Percentiles rank a stretch among this genome's conserved stretches.
phyloP scores from a whole-genome alignment of 2,888 invertebrate genomes.

The Abrostola tripartita region DNA sequence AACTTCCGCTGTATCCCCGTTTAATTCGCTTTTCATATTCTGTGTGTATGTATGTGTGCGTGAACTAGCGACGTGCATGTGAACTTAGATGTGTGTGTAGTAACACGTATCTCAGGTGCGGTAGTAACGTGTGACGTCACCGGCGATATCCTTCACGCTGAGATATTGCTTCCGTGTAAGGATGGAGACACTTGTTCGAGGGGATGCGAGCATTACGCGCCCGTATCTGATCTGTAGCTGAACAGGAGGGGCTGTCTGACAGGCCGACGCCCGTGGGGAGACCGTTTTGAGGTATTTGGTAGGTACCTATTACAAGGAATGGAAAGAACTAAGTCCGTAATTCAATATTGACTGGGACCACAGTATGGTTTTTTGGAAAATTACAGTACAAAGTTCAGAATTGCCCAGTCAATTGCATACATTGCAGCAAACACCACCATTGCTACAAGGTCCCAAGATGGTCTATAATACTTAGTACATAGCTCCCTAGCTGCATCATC shows the following conservation, averaged over 20 bases:
- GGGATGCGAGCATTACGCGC: constrained; percentile 7
- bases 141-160: constrained; percentile 14
- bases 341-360: neutral
- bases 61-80: neutral
- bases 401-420: too few relatives aligned
- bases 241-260: neutral
- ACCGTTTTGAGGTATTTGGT: too few relatives aligned
- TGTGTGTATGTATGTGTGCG: neutral
- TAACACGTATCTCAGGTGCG: constrained; percentile 7
- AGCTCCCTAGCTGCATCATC: too few relatives aligned
- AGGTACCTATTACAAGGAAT: too few relatives aligned
- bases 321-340: too few relatives aligned
- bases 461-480: too few relatives aligned
- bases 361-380: too few relatives aligned
- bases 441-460: too few relatives aligned
- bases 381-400: too few relatives aligned
- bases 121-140: constrained; percentile 8
- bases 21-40: neutral
- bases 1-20: neutral
- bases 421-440: too few relatives aligned
- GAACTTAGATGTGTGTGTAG: neutral
- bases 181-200: too few relatives aligned
- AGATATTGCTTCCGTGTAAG: constrained; percentile 16
- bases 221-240: constrained; percentile 16
- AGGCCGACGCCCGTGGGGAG: too few relatives aligned